phyloP scores from a whole-genome alignment of 2,888 invertebrate genomes.

The Galeopsomyia nigrocyanea region DNA sequence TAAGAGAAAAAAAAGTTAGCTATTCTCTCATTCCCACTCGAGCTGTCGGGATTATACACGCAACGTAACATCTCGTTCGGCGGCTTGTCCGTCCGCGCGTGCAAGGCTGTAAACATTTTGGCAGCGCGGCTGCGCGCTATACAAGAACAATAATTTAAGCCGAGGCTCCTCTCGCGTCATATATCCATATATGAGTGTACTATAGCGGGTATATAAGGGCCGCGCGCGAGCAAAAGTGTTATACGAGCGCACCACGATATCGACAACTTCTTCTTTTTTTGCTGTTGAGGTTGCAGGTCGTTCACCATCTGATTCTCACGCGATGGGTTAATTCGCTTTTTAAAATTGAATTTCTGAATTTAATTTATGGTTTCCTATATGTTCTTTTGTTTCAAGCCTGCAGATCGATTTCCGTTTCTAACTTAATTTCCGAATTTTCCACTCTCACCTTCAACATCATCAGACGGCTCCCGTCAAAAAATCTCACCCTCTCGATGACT shows the following conservation, averaged over 20 bases:
- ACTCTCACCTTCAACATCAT: too few species aligned
- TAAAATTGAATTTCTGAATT: too few species aligned
- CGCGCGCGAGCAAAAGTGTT: conserved; percentile 24
- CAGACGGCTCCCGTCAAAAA: too few species aligned
- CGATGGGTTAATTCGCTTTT: not conserved
- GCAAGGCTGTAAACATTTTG: conserved; percentile 62
- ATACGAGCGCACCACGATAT: conserved; percentile 51
- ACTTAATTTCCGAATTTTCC: too few species aligned
- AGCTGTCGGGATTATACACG: not conserved
- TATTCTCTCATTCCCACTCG: not conserved
- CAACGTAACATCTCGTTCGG: conserved; percentile 18
- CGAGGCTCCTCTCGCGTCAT: conserved; percentile 38
- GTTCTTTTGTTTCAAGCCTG: too few species aligned
- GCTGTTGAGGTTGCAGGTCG: conserved; percentile 52
- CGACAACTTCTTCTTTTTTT: conserved; percentile 55
- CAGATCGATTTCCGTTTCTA: too few species aligned
- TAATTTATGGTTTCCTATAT: too few species aligned
- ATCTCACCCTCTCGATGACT: too few species aligned
- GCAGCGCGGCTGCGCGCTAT: conserved; percentile 53
- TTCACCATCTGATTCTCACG: conserved; percentile 56
- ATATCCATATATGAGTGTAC: conserved; percentile 50
- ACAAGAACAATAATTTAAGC: conserved; percentile 61
- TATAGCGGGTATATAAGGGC: conserved; percentile 35
- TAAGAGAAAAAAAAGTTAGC: too few species aligned
- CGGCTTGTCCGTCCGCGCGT: conserved; percentile 29